Evolutionary conservation across 2,797 vertebrate species (phyloP).

Genomic region (Hypotaenidia okinawae): DNA sequence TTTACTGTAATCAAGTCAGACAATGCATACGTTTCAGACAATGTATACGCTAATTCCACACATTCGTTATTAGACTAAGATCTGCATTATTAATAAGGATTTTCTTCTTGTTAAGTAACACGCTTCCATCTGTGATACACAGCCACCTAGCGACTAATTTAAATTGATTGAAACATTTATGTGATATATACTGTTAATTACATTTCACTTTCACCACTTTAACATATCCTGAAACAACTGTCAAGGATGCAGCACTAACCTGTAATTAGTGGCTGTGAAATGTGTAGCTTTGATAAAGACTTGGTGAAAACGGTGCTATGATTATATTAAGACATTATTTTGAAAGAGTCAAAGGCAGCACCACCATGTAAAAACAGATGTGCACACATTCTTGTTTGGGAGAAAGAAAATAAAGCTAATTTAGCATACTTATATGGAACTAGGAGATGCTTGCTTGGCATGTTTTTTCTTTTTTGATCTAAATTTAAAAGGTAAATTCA

Average conservation of each 20-base stretch:
- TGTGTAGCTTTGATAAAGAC: not conserved
- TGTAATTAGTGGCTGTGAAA: not conserved
- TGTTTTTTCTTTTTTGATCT: not conserved
- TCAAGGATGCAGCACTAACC: not conserved
- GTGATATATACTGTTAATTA: conserved; percentile 53
- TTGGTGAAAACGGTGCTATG: not conserved
- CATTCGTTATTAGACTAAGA: conserved; percentile 20
- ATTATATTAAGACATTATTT: not conserved
- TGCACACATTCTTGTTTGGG: not conserved
- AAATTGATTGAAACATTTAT: conserved; percentile 55
- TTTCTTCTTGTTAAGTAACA: conserved; percentile 46
- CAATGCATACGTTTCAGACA: not conserved
- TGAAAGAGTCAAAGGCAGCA: not conserved
- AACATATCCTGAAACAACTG: conserved; percentile 22
- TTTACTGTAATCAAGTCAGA: conserved; percentile 6
- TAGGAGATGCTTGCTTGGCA: not conserved
- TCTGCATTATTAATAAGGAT: conserved; percentile 47
- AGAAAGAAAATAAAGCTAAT: not conserved
- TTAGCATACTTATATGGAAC: not conserved
- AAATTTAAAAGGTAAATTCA: not conserved
- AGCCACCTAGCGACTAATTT: conserved; percentile 56
- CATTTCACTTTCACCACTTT: conserved; percentile 33
- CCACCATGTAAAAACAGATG: not conserved
- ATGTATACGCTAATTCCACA: no score
- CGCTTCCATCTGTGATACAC: conserved; percentile 44